Conservation (phyloP, 2,888 invertebrate genomes). For the Priocnemis perturbator region DNA sequence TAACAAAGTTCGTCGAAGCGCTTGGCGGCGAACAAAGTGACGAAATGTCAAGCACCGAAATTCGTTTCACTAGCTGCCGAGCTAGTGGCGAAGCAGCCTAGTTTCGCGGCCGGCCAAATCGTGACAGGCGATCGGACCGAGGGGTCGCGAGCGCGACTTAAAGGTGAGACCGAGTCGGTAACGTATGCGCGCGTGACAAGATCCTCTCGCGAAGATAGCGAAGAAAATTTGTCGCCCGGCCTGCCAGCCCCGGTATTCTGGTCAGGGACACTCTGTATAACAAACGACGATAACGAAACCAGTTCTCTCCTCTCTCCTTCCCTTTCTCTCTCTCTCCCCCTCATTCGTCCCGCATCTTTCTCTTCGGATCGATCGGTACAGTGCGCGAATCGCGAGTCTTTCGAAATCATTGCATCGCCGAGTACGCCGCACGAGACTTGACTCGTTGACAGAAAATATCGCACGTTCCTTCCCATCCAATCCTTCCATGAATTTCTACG, state of each 20-base stretch:
- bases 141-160: conserved; percentile 47
- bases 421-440: too few species aligned
- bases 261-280: conserved; percentile 58
- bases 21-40: background rate
- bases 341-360: background rate
- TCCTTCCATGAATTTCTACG: too few species aligned
- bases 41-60: background rate
- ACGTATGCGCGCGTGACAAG: conserved; percentile 58
- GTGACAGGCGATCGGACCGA: conserved; percentile 1
- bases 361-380: conserved; percentile 24
- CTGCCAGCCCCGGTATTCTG: conserved; percentile 55
- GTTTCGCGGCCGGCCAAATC: background rate
- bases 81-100: conserved; percentile 1
- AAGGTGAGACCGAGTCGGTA: conserved; percentile 38
- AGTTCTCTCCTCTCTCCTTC: conserved; percentile 47
- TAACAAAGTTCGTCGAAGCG: background rate
- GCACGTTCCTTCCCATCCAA: background rate
- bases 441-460: background rate
- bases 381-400: conserved; percentile 24
- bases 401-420: background rate
- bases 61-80: background rate
- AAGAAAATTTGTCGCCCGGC: conserved; percentile 61
- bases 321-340: conserved; percentile 1
- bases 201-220: conserved; percentile 60
- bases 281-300: conserved; percentile 59